Evolutionary conservation across 2,888 invertebrate species (phyloP), one percentile per base, ranked within the genome.

Genomic region (Eupithecia insigniata): DNA sequence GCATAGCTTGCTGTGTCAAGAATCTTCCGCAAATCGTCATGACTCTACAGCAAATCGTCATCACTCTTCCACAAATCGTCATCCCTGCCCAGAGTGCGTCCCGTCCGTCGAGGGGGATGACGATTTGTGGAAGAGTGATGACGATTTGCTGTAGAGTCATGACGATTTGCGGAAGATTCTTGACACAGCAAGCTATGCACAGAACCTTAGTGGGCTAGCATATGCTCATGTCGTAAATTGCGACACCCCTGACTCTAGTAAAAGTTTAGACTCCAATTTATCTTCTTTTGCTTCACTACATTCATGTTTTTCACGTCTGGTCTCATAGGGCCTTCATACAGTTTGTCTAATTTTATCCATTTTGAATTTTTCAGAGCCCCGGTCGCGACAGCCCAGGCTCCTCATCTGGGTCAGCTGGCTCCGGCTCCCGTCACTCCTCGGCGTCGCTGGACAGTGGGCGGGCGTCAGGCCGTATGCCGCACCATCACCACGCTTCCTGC

Each of bases 301-400:
- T 46, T 46, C n/a, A 8, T 46, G 8, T 46, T 46, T 46, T 46
- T 10, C 43, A 43, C 18, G 43, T n/a, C n/a, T 46, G n/a, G n/a
- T 43, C 43, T 51, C 46, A 0, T 46, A 39, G 6, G 7, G 6
- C 12, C 26, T 55, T 55, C 26, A 22, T 55, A 14, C 14, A 26
- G 60, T 30, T 60, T 60, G 7, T 30, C 60, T 30, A 18, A 60
- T 7, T n/a, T n/a, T 30, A 30, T 60, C 18, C 12, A 3, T 62
- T 0, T 12, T 10, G 30, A 3, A 36, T 36, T 14, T 83, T 83
- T n/a, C 93, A 97, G 96, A 98, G 98, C 84, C 98, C 98, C 61
- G 98, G 98, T n/a, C 96, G 98, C 74, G 98, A 98, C 92, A 98
- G 98, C 87, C 98, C 98, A 18, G 98, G 98, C 18, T 97, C 97